Evolutionary conservation across 2,113 vertebrate species (phyloP), one percentile per base, ranked within the genome.

Genomic region (Cottus gobio): DNA sequence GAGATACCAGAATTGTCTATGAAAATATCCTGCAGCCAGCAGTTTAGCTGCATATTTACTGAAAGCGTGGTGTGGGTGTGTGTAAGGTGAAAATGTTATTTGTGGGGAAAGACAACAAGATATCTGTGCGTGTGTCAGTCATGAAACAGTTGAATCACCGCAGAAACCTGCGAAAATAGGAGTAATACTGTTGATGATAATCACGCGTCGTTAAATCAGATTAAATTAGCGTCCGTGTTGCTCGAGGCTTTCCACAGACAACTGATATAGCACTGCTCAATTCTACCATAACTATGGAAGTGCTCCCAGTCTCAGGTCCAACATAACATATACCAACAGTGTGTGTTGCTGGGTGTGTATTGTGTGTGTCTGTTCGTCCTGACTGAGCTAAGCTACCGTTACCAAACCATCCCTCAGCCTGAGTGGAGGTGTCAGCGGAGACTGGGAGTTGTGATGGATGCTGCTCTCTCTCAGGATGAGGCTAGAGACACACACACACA

Each of bases 381-480:
- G 63, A 31, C 54, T 37, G 56, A 69, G 73, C 75, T 80, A 61
- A 80, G 62, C 81, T 74, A 67, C 74, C n/a, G 54, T 77, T 75
- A 63, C 81, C 79, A 58, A 85, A 85, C 56, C 88, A 75, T 83
- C 78, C 68, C 24, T 85, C 73, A 80, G 77, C 61, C 67, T 86
- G 77, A 85, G 82, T 81, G 84, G 77, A 89, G 70, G 63, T 82
- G 83, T 77, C 75, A 79, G 42, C 68, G 44, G 52, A 77, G 82
- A 68, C 77, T 68, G 64, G 80, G 74, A 67, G 79, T 58, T 74
- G 77, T 89, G 90, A 91, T 88, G 67, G 84, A 91, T 91, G 60
- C 73, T 76, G 62, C 73, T 86, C 61, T 80, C 66, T 62, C 61
- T 83, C 52, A 82, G 81, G 70, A 84, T 74, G 80, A 79, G 71